Evolutionary conservation across 2,888 invertebrate species (phyloP).

Genomic region (Esperia sulphurella): DNA sequence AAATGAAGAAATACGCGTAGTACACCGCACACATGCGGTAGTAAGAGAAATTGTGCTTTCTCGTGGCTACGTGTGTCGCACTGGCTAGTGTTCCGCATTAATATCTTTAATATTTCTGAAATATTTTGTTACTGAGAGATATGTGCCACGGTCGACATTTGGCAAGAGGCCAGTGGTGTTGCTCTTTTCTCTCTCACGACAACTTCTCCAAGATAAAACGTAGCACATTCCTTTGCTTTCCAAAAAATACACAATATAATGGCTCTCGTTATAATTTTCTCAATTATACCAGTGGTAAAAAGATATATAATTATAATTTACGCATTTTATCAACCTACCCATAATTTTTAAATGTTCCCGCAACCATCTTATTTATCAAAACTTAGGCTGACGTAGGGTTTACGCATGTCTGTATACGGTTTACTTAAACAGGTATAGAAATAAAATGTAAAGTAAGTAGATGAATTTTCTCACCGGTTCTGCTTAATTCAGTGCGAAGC

Average conservation of each 20-base stretch:
- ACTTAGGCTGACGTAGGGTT: background rate
- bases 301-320: background rate
- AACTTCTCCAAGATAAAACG: constrained; percentile 57
- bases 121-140: constrained; percentile 64
- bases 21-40: constrained; percentile 10
- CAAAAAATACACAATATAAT: constrained; percentile 2
- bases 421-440: no score
- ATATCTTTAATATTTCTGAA: constrained; percentile 46
- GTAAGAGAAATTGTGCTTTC: constrained; percentile 5
- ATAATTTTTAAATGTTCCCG: no score
- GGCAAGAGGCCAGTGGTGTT: constrained; percentile 68
- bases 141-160: constrained; percentile 62
- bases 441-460: background rate
- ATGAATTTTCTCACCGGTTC: constrained; percentile 1
- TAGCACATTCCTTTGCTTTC: constrained; percentile 31
- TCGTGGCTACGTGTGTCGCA: background rate
- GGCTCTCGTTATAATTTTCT: background rate
- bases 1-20: constrained; percentile 15
- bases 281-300: background rate
- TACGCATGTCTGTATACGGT: background rate
- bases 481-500: background rate
- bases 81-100: background rate
- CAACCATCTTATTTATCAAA: no score
- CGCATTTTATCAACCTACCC: no score
- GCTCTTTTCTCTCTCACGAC: constrained; percentile 67